Conservation (phyloP, 2,888 invertebrate species). For the Nomada lathburiana region DNA sequence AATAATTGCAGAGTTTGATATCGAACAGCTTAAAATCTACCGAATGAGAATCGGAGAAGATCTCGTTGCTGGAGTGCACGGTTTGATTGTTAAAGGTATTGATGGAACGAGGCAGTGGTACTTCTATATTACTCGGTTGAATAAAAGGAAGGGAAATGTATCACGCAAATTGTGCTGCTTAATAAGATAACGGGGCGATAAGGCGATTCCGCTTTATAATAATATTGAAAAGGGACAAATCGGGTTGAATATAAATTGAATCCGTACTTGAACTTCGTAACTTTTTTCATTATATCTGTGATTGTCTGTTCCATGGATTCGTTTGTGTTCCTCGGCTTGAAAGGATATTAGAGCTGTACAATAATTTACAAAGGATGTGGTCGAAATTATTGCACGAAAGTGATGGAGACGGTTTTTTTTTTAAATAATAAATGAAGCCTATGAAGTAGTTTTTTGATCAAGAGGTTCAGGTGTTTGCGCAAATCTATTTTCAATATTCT, state of each 20-base stretch:
- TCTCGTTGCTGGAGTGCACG: not conserved
- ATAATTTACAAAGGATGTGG: too few relatives aligned
- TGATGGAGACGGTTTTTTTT: too few relatives aligned
- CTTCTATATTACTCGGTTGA: not conserved
- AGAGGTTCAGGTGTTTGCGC: too few relatives aligned
- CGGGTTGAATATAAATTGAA: not conserved
- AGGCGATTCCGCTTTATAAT: not conserved
- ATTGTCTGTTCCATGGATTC: too few relatives aligned
- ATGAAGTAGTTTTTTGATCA: too few relatives aligned
- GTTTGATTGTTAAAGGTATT: not conserved
- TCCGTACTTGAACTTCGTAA: not conserved
- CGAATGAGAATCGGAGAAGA: not conserved
- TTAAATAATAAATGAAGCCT: too few relatives aligned
- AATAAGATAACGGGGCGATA: not conserved
- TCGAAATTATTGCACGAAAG: too few relatives aligned
- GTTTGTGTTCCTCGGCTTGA: too few relatives aligned
- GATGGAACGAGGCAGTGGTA: not conserved
- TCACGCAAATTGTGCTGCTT: not conserved
- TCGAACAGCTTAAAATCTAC: not conserved
- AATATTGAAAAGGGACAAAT: not conserved
- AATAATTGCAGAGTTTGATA: slow-evolving; percentile 17
- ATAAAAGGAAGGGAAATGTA: not conserved
- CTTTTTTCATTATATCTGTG: too few relatives aligned
- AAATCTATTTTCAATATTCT: too few relatives aligned
- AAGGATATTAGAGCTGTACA: too few relatives aligned